phyloP scores from a whole-genome alignment of 2,888 invertebrate genomes.

The Phengaris arion region DNA sequence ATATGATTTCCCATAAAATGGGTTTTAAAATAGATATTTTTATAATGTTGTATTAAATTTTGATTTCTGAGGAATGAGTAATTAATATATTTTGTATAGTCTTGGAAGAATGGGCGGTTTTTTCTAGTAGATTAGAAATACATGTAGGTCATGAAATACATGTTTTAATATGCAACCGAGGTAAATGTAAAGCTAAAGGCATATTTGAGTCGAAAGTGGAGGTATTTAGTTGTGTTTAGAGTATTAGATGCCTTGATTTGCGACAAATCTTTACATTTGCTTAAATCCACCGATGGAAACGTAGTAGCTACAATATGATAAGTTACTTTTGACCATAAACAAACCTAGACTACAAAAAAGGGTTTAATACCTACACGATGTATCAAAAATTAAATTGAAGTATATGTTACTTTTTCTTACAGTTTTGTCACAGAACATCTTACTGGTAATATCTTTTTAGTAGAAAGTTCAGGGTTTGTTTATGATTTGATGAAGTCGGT shows the following conservation, averaged over 20 bases:
- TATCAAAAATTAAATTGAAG: not conserved
- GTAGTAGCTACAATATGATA: not conserved
- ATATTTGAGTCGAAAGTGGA: not conserved
- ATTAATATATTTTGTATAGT: conserved; percentile 24
- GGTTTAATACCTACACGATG: not conserved
- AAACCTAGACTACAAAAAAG: not conserved
- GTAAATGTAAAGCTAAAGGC: not conserved
- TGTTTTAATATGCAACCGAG: not conserved
- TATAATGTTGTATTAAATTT: conserved; percentile 19
- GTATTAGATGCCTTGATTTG: not conserved
- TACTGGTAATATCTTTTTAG: too few relatives aligned
- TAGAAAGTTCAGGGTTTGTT: not conserved
- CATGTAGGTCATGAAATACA: not conserved
- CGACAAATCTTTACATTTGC: conserved; percentile 5
- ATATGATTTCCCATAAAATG: conserved; percentile 25
- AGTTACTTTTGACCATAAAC: conserved; percentile 1
- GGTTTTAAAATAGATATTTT: conserved; percentile 21
- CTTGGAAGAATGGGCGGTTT: conserved; percentile 4
- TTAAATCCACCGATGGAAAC: not conserved
- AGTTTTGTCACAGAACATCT: too few relatives aligned
- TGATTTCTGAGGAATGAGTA: conserved; percentile 9
- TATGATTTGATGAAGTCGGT: conserved; percentile 13
- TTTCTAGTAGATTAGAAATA: conserved; percentile 2
- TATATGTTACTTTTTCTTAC: too few relatives aligned
- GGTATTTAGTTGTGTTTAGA: not conserved